Conservation (phyloP, 2,113 vertebrate genomes). For the Pavo muticus region DNA sequence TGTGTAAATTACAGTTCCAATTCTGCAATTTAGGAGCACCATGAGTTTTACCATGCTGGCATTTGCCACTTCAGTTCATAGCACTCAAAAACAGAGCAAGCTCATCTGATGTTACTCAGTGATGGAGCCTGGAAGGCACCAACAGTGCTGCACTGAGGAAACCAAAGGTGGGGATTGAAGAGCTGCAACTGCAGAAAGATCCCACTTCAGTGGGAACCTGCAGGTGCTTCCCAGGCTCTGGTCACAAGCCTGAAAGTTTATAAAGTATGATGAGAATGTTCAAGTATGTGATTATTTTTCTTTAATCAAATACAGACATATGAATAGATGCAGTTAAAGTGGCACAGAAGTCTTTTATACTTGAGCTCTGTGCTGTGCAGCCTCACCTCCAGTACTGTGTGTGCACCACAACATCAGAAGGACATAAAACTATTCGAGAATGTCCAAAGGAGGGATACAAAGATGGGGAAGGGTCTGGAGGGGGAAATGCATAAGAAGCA, state of each 20-base stretch:
- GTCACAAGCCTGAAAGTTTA: neutral
- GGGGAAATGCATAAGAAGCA: too few species aligned
- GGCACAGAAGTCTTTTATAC: neutral
- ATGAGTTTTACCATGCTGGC: neutral
- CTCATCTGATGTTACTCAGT: neutral
- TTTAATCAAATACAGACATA: neutral
- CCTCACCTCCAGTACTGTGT: too few species aligned
- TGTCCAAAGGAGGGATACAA: too few species aligned
- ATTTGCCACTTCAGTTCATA: neutral
- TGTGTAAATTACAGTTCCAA: neutral
- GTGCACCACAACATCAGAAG: too few species aligned
- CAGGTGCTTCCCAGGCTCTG: neutral
- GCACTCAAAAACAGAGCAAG: neutral
- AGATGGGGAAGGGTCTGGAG: too few species aligned
- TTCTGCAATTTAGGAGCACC: accelerated
- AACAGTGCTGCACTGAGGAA: neutral
- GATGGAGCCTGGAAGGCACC: neutral
- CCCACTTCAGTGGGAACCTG: neutral
- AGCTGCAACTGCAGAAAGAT: neutral
- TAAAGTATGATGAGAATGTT: neutral
- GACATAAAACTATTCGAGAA: too few species aligned
- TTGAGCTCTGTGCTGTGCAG: neutral
- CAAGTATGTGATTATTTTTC: neutral
- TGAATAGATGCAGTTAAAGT: neutral
- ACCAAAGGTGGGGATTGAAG: neutral